Conservation (phyloP, 2,888 invertebrate genomes). For the Cryptops parisi region DNA sequence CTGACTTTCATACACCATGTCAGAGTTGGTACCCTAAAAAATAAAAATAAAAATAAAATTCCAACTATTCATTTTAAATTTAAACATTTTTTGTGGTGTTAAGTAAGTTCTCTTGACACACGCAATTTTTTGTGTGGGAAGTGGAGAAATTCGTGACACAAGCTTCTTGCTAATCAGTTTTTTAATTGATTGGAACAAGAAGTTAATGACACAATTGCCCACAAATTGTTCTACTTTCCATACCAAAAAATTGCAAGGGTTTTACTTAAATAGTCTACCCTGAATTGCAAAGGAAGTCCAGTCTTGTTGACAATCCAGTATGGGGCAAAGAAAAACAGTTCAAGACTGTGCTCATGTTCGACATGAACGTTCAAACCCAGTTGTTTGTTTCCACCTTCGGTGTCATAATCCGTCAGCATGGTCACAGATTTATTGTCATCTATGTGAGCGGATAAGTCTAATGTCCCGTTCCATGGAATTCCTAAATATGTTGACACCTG, state of each 20-base stretch:
- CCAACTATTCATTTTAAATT: background rate
- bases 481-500: slow-evolving; percentile 48
- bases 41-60: slow-evolving; percentile 6
- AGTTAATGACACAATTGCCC: too few relatives aligned
- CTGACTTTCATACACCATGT: slow-evolving; percentile 30
- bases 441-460: slow-evolving; percentile 48
- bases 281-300: slow-evolving; percentile 61
- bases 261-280: too few relatives aligned
- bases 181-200: too few relatives aligned
- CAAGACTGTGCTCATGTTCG: slow-evolving; percentile 43
- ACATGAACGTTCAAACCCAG: slow-evolving; percentile 51
- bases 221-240: too few relatives aligned
- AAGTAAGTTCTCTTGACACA: too few relatives aligned
- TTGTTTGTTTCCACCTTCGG: slow-evolving; percentile 46
- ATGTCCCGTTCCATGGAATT: slow-evolving; percentile 51
- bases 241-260: background rate
- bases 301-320: slow-evolving; percentile 86
- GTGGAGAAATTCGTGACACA: too few relatives aligned
- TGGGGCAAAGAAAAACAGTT: slow-evolving; percentile 56
- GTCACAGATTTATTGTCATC: slow-evolving; percentile 45
- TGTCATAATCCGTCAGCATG: slow-evolving; percentile 49
- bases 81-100: too few relatives aligned
- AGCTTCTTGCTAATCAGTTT: too few relatives aligned
- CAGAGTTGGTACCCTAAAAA: slow-evolving; percentile 31
- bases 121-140: too few relatives aligned